These are phyloP conservation scores for Psix sp. DNA, from an alignment of 1,140 invertebrate genomes.

Conservation along the genomic window DNA sequence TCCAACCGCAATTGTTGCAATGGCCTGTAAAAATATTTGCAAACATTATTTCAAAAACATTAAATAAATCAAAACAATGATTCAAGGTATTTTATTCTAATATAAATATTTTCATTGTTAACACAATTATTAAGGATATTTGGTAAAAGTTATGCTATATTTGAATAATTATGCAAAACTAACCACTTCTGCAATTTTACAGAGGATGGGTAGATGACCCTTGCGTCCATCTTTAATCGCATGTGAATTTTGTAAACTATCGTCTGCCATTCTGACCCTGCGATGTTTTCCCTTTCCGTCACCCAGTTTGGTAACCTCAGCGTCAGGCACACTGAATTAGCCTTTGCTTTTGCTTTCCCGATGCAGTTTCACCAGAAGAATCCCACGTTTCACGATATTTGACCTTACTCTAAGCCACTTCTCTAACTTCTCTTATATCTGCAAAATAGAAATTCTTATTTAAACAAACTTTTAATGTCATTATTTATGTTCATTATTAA, in stretches of 20 bases:
- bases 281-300: conserved; percentile 73
- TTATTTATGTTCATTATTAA: no score
- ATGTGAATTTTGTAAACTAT: conserved; percentile 68
- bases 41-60: no score
- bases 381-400: conserved; percentile 48
- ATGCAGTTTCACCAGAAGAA: conserved; percentile 51
- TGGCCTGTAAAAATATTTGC: conserved; percentile 67
- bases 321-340: conserved; percentile 27
- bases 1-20: conserved; percentile 77
- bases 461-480: not conserved
- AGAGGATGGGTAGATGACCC: conserved; percentile 64
- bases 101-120: not conserved
- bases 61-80: conserved; percentile 41
- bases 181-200: conserved; percentile 76
- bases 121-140: not conserved
- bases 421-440: conserved; percentile 23
- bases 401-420: conserved; percentile 15
- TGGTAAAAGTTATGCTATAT: not conserved
- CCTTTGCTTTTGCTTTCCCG: conserved; percentile 44
- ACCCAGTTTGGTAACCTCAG: conserved; percentile 70
- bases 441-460: conserved; percentile 8
- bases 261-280: conserved; percentile 76
- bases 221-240: conserved; percentile 66
- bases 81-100: not conserved
- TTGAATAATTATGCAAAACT: conserved; percentile 9